phyloP scores from a whole-genome alignment of 1,140 invertebrate species.

The Babylonia areolata region DNA sequence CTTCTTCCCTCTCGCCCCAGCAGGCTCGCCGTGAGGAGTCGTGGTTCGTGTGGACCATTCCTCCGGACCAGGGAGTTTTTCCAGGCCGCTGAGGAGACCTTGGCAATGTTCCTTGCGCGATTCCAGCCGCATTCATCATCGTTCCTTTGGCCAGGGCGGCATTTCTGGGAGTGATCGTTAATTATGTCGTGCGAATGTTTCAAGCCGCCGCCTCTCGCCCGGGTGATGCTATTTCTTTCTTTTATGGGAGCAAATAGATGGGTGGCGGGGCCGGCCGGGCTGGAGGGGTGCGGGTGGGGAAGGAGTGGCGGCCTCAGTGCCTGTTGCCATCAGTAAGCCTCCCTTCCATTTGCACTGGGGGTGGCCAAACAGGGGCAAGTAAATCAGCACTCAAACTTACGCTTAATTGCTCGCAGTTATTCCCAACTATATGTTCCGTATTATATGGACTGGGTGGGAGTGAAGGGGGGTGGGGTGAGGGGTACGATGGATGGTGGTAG shows the following conservation, averaged over 20 bases:
- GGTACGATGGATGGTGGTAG: constrained; percentile 34
- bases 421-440: constrained; percentile 44
- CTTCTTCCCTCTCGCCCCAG: background rate
- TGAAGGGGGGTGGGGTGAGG: constrained; percentile 1
- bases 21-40: too few relatives aligned
- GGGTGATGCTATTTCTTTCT: constrained; percentile 40
- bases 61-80: constrained; percentile 34
- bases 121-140: constrained; percentile 24
- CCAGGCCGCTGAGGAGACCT: background rate
- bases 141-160: constrained; percentile 24
- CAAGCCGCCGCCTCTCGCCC: constrained; percentile 35
- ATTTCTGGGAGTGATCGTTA: constrained; percentile 42
- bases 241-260: constrained; percentile 45
- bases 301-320: constrained; percentile 1
- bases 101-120: constrained; percentile 24
- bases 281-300: background rate
- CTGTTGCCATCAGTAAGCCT: constrained; percentile 33
- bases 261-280: background rate
- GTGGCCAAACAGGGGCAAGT: constrained; percentile 31
- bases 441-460: constrained; percentile 36
- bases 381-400: constrained; percentile 40
- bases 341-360: constrained; percentile 33
- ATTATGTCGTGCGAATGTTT: constrained; percentile 43
- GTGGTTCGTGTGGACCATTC: constrained; percentile 10
- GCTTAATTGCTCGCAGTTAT: constrained; percentile 40